Percentiles rank a stretch among this genome's conserved stretches.
Conservation (phyloP, 2,113 vertebrate species). For the Muscicapa adusta region DNA sequence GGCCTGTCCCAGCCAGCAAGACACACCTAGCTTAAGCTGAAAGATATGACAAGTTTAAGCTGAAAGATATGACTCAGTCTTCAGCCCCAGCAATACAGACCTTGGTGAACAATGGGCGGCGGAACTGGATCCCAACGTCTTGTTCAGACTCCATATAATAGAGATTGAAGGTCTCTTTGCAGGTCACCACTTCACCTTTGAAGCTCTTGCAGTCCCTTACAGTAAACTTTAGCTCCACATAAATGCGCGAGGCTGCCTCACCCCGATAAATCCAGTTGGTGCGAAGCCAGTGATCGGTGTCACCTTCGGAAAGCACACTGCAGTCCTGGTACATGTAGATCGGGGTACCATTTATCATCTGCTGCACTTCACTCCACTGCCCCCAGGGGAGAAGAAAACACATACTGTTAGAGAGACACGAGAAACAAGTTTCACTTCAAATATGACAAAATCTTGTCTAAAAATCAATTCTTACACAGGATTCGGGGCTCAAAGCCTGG, state of each 20-base stretch:
- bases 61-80: neutral
- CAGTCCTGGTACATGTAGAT: slow-evolving; percentile 81
- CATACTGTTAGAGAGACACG: neutral
- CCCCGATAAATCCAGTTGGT: slow-evolving; percentile 79
- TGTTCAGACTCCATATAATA: slow-evolving; percentile 78
- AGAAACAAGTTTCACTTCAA: neutral
- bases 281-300: slow-evolving; percentile 78
- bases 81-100: slow-evolving; percentile 9
- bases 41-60: neutral
- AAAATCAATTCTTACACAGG: neutral
- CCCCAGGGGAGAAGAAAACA: neutral
- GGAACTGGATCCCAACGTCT: slow-evolving; percentile 78
- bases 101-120: slow-evolving; percentile 73
- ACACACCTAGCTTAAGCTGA: slow-evolving; percentile 4
- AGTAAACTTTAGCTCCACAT: slow-evolving; percentile 76
- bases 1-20: neutral
- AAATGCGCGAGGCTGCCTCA: slow-evolving; percentile 59
- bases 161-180: slow-evolving; percentile 82
- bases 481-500: neutral
- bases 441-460: neutral
- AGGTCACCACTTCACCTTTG: slow-evolving; percentile 67
- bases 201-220: slow-evolving; percentile 80
- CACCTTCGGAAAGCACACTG: slow-evolving; percentile 55
- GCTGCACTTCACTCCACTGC: slow-evolving; percentile 75
- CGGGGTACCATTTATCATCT: slow-evolving; percentile 73